Evolutionary conservation across 2,113 vertebrate genomes (phyloP), one percentile per base, ranked within the genome.

Genomic region (Scomber scombrus): DNA sequence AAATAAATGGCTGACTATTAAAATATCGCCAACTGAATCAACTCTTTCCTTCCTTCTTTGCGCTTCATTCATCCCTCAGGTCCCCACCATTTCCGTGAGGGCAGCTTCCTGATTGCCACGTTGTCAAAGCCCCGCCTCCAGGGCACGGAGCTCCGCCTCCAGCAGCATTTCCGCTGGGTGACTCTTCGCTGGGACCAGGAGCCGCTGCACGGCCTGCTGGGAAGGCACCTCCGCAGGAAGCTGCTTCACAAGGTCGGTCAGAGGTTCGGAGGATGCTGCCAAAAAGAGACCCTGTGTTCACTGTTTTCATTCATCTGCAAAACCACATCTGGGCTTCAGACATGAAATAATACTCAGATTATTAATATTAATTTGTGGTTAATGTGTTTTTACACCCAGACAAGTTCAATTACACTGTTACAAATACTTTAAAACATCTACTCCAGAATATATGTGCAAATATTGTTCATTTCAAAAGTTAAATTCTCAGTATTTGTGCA

Each of bases 121-220:
- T 86, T 99, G 0, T 93, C 97, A 0, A 97, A 97, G 91, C 94
- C 96, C 65, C 95, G 95, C 50, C 96, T 99, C 5, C 97, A 97
- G 83, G 96, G 97, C 66, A 89, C 96, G 0, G 97, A 98, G 91
- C 86, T 98, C 82, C 92, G 96, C 79, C 96, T 97, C 45, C 97
- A 99, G 92, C 97, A 98, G 81, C 96, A 99, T 81, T 99, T 99
- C 93, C 96, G 96, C 80, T 99, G 97, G 98, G 96, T 98, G 40
- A 97, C 97, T 2, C 95, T 99, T 29, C 93, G 97, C 54, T 99
- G 98, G 97, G 97, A 99, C 64, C 94, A 95, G 4, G 97, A 99
- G 74, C 97, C 97, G 12, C 96, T 98, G 93, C 92, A 82, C 15
- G 95, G 96, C 74, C 93, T 99, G 85, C 96, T 98, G 86, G 96